Percentiles rank a stretch among this genome's conserved stretches.
Evolutionary conservation across 1,140 invertebrate species (phyloP).

Genomic region (Megalopta genalis): DNA sequence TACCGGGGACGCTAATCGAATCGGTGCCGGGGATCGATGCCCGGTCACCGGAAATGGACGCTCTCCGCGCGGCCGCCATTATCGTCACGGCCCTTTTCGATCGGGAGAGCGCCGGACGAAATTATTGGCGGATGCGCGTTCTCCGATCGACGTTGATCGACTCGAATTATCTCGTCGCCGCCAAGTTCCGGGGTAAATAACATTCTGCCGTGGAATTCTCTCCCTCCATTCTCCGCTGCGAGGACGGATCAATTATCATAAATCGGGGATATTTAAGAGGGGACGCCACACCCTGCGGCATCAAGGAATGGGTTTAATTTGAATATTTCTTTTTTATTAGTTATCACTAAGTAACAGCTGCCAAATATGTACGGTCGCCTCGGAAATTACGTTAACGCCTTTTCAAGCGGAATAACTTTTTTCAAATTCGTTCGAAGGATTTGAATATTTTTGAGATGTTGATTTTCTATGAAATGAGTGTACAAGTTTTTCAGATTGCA

Average conservation of each 20-base stretch:
- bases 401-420: too few species aligned
- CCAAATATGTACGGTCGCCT: too few species aligned
- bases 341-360: too few species aligned
- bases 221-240: not conserved
- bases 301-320: too few species aligned
- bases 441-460: too few species aligned
- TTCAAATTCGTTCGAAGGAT: too few species aligned
- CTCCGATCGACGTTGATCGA: not conserved
- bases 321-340: too few species aligned
- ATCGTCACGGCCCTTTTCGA: not conserved
- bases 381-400: too few species aligned
- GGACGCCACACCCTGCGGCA: too few species aligned
- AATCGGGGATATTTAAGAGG: not conserved
- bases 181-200: not conserved
- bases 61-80: not conserved
- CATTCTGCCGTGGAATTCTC: not conserved
- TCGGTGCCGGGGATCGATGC: not conserved
- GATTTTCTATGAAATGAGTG: too few species aligned
- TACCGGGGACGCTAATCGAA: constrained; percentile 1
- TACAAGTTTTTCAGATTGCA: too few species aligned
- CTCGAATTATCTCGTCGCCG: not conserved
- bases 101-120: not conserved
- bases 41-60: not conserved
- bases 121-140: too few species aligned
- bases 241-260: not conserved